Conservation (phyloP, 2,888 invertebrate genomes). For the Cerceris ruficornis region DNA sequence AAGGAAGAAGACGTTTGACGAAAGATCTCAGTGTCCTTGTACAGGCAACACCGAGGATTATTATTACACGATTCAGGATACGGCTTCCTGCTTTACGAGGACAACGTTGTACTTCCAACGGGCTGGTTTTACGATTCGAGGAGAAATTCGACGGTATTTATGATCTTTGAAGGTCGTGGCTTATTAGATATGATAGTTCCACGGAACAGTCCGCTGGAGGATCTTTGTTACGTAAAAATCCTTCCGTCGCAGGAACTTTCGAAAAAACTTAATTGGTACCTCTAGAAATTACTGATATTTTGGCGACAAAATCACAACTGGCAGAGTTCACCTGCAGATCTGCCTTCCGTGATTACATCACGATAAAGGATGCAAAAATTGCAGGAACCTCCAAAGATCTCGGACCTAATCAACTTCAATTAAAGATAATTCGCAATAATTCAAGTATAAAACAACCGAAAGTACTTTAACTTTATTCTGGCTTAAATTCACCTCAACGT, state of each 20-base stretch:
- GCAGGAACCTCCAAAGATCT: too few relatives aligned
- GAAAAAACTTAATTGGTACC: neutral
- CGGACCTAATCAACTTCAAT: too few relatives aligned
- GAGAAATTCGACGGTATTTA: neutral
- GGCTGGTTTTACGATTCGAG: slow-evolving; percentile 5
- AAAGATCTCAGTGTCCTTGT: neutral
- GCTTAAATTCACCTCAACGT: too few relatives aligned
- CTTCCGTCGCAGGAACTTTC: neutral
- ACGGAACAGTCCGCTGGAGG: slow-evolving; percentile 6
- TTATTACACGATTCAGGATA: neutral
- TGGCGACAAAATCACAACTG: neutral
- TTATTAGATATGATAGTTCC: slow-evolving; percentile 8
- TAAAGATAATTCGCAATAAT: too few relatives aligned
- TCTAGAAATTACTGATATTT: neutral
- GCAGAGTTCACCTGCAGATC: neutral
- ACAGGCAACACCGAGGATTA: neutral
- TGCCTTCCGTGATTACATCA: neutral
- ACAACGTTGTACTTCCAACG: neutral
- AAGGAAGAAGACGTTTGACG: neutral
- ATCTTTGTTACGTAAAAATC: slow-evolving; percentile 6
- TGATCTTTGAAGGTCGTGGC: neutral
- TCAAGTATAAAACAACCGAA: too few relatives aligned
- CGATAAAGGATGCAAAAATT: neutral
- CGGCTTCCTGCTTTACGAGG: neutral
- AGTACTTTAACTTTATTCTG: too few relatives aligned